Conservation (phyloP, 2,888 invertebrate genomes). For the Podotricha telesiphe region DNA sequence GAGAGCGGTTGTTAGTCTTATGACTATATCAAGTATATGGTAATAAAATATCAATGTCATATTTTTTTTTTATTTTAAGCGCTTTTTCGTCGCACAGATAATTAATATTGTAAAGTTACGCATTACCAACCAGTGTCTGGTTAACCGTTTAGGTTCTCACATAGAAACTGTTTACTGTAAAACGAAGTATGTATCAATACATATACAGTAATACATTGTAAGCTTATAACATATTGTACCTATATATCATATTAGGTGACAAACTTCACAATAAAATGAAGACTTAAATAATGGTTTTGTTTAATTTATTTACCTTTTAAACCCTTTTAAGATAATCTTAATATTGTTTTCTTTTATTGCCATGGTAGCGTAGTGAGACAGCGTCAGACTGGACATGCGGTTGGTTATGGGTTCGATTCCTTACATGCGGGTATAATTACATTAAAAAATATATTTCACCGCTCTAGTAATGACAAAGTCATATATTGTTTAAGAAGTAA, state of each 20-base stretch:
- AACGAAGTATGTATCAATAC: constrained; percentile 61
- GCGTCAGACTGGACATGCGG: too few species aligned
- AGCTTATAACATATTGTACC: constrained; percentile 69
- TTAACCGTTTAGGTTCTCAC: constrained; percentile 51
- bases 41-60: constrained; percentile 19
- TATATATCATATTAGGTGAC: constrained; percentile 78
- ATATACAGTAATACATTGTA: constrained; percentile 77
- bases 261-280: constrained; percentile 82
- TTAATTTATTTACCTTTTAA: constrained; percentile 25
- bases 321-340: neutral
- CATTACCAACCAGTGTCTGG: constrained; percentile 38
- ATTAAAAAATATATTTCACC: too few species aligned
- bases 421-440: too few species aligned
- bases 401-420: too few species aligned
- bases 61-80: constrained; percentile 37
- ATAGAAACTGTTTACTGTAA: constrained; percentile 47
- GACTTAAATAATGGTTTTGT: constrained; percentile 65
- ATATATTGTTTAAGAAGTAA: neutral
- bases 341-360: neutral
- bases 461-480: too few species aligned
- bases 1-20: neutral
- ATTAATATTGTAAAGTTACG: constrained; percentile 44
- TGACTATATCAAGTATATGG: constrained; percentile 15
- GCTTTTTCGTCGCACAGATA: constrained; percentile 49
- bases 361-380: too few species aligned